Evolutionary conservation across 2,113 vertebrate genomes (phyloP).

Genomic region (Eupsittula cactorum): DNA sequence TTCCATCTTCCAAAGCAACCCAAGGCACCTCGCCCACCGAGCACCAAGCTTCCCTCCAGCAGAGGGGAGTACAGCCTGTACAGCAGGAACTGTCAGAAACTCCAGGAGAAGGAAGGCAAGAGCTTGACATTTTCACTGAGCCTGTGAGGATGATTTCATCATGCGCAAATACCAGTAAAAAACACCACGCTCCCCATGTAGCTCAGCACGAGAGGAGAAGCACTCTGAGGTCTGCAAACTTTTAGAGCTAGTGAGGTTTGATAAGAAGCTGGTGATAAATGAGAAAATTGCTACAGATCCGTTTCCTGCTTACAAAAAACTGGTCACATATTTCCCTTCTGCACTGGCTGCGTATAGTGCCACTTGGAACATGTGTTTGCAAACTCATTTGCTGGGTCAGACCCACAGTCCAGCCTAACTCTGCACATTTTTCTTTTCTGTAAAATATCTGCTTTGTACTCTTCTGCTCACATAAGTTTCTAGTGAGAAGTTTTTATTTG

Average conservation of each 20-base stretch:
- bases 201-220: background rate
- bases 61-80: constrained; percentile 55
- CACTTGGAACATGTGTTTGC: background rate
- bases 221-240: background rate
- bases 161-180: background rate
- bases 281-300: background rate
- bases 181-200: background rate
- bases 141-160: background rate
- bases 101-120: background rate
- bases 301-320: background rate
- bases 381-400: background rate
- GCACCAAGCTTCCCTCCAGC: constrained; percentile 8
- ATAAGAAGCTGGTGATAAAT: background rate
- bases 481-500: background rate
- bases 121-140: background rate
- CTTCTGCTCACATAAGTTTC: background rate
- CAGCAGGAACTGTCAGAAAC: background rate
- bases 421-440: background rate
- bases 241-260: background rate
- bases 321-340: background rate
- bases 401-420: background rate
- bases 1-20: background rate
- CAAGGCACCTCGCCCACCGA: background rate
- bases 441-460: background rate
- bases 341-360: accelerated